Conservation (phyloP, 2,113 vertebrate genomes). For the Erinaceus europaeus region DNA sequence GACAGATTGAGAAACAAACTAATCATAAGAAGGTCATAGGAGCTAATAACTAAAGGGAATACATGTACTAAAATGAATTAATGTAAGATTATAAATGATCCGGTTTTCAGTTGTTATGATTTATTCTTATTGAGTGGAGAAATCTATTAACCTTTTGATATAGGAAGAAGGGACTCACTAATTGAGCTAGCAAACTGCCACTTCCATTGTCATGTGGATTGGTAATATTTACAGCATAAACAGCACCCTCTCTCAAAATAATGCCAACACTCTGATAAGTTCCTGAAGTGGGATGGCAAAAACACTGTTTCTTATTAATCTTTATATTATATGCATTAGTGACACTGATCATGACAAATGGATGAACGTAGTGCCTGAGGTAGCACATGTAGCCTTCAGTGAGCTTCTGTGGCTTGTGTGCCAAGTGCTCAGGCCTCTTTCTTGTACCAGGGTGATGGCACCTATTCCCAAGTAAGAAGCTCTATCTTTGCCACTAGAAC, state of each 20-base stretch:
- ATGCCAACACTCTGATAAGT: constrained; percentile 22
- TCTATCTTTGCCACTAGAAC: neutral
- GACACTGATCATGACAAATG: neutral
- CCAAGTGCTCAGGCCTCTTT: neutral
- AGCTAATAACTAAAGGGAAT: constrained; percentile 62
- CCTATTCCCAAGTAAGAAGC: neutral
- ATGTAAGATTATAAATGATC: constrained; percentile 44
- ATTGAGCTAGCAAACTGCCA: neutral
- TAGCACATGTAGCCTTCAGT: neutral
- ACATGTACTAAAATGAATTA: constrained; percentile 44
- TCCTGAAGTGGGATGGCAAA: neutral
- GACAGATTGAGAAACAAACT: constrained; percentile 69
- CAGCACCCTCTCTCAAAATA: constrained; percentile 26
- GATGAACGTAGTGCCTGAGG: neutral
- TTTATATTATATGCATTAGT: neutral
- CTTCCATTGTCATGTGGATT: constrained; percentile 25
- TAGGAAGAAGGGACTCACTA: constrained; percentile 22
- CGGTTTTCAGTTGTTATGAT: constrained; percentile 40
- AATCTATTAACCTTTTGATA: constrained; percentile 56
- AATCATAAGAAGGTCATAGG: constrained; percentile 66
- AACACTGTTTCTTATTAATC: neutral
- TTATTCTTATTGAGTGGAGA: constrained; percentile 43
- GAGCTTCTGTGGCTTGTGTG: neutral
- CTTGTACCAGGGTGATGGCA: neutral
- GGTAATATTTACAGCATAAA: constrained; percentile 44